Evolutionary conservation across 2,888 invertebrate species (phyloP).

Genomic region (Drosophila testacea): DNA sequence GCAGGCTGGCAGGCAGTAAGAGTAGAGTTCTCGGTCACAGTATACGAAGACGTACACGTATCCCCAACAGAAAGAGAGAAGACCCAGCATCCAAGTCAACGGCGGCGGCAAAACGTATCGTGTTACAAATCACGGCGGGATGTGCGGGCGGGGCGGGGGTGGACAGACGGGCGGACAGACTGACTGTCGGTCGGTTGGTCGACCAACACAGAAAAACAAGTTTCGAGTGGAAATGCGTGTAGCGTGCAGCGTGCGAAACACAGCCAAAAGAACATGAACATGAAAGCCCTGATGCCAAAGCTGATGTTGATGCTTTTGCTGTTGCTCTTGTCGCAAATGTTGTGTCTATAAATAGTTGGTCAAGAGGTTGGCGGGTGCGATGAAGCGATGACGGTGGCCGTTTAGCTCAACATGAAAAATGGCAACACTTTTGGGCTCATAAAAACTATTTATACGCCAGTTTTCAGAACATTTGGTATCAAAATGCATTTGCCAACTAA

Average conservation of each 20-base stretch:
- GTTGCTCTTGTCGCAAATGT: slow-evolving; percentile 56
- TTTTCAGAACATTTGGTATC: slow-evolving; percentile 5
- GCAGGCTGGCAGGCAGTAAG: slow-evolving; percentile 13
- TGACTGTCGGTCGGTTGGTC: slow-evolving; percentile 13
- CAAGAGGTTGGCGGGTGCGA: neutral
- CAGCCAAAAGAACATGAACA: slow-evolving; percentile 70
- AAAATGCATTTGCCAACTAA: slow-evolving; percentile 49
- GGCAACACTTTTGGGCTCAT: slow-evolving; percentile 81
- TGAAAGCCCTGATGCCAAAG: slow-evolving; percentile 53
- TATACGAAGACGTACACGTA: slow-evolving; percentile 20
- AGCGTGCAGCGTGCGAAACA: slow-evolving; percentile 81
- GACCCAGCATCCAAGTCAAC: slow-evolving; percentile 53
- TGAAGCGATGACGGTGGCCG: slow-evolving; percentile 21
- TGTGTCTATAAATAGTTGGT: slow-evolving; percentile 68
- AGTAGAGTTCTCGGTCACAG: slow-evolving; percentile 34
- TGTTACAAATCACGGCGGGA: slow-evolving; percentile 77
- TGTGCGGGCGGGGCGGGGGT: slow-evolving; percentile 45
- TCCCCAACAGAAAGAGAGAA: slow-evolving; percentile 5
- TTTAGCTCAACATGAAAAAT: slow-evolving; percentile 72
- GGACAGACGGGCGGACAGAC: slow-evolving; percentile 22
- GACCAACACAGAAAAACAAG: slow-evolving; percentile 63
- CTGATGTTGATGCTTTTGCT: slow-evolving; percentile 28
- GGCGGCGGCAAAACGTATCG: slow-evolving; percentile 76
- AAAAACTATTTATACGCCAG: slow-evolving; percentile 73
- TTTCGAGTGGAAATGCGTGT: slow-evolving; percentile 81